phyloP scores from a whole-genome alignment of 2,888 invertebrate genomes.

The Acanthosepion esculentum region DNA sequence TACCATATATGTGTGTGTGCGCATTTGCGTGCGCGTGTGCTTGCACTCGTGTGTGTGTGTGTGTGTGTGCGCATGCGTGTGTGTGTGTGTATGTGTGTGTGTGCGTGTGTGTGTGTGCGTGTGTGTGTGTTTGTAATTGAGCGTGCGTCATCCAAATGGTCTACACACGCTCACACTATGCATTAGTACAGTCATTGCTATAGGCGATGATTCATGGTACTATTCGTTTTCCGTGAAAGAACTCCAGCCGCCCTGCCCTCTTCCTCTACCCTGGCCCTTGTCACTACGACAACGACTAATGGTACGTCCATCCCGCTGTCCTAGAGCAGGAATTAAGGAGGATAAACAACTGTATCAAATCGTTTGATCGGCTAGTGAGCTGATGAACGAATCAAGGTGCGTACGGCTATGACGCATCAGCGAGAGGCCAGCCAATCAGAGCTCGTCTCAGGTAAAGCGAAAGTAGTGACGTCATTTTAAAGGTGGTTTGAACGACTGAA shows the following conservation, averaged over 20 bases:
- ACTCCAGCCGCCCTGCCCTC: neutral
- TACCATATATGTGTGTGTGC: too few species aligned
- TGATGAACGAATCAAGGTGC: neutral
- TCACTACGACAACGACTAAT: neutral
- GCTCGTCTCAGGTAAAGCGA: neutral
- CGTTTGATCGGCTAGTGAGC: neutral
- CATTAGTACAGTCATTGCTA: neutral
- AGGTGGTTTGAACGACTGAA: neutral
- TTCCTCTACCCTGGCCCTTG: neutral
- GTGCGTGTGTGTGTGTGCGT: neutral
- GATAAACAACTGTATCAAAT: neutral
- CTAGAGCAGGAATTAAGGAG: constrained; percentile 20
- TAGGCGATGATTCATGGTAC: neutral
- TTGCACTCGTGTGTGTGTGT: neutral
- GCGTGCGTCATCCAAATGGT: neutral
- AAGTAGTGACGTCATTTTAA: neutral
- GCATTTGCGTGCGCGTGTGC: neutral
- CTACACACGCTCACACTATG: neutral
- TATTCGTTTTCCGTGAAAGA: neutral
- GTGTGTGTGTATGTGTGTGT: neutral
- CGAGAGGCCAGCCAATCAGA: neutral
- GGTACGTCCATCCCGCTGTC: neutral
- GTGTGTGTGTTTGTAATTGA: neutral
- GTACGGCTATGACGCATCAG: neutral
- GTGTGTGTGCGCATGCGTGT: neutral